Percentiles rank a stretch among this genome's conserved stretches.
Evolutionary conservation across 1,140 invertebrate species (phyloP).

Genomic region (Cyclina sinensis): DNA sequence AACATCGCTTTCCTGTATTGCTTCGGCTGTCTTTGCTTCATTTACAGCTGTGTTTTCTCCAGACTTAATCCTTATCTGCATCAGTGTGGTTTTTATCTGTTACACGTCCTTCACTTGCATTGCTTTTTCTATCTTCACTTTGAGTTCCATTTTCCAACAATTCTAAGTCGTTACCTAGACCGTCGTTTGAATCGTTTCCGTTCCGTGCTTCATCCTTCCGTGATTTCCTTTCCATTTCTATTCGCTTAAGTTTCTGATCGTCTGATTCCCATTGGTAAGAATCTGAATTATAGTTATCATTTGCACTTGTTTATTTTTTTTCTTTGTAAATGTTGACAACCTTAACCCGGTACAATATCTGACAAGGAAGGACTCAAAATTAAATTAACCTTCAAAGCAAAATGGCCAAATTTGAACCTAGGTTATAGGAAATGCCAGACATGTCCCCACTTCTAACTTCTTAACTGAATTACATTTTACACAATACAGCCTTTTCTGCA

Average conservation of each 20-base stretch:
- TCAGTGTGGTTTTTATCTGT: neutral
- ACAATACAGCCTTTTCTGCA: no score
- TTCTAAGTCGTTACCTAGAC: neutral
- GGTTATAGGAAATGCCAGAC: no score
- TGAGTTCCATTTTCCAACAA: neutral
- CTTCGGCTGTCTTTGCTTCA: neutral
- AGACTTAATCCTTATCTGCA: neutral
- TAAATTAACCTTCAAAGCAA: no score
- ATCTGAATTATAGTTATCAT: conserved; percentile 24
- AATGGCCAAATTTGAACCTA: no score
- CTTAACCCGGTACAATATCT: neutral
- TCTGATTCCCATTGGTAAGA: neutral
- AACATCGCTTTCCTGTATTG: neutral
- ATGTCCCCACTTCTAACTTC: no score
- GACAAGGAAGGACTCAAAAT: no score
- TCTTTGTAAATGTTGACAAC: neutral
- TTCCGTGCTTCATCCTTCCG: neutral
- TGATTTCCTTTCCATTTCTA: neutral
- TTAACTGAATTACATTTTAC: no score
- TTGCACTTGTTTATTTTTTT: neutral
- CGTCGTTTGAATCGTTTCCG: conserved; percentile 1
- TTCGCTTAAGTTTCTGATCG: neutral
- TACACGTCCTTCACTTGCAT: neutral
- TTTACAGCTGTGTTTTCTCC: neutral
- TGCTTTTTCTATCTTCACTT: neutral